Base-by-base conservation (phyloP, 2,113 vertebrate species). In the Hemiprocne comata region DNA sequence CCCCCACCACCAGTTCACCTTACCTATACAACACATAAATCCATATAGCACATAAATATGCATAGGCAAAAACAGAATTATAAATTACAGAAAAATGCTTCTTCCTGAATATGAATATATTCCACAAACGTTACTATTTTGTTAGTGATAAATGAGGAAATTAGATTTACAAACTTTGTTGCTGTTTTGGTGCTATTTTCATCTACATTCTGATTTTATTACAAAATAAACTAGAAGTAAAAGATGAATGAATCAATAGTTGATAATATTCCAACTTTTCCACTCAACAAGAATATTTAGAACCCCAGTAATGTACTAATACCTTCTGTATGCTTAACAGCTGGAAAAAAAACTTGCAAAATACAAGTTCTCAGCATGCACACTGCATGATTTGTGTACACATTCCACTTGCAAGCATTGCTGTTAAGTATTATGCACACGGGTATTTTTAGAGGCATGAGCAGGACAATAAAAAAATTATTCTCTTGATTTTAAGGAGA, bases 401-500 rank as follows among this genome's bases (percentile, higher is more conserved):
- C 55, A 90, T 91, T 96, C 90, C 91, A 72, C 65, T 91, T 88
- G 46, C 69, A 87, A 95, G 86, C 84, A 82, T 53, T 92, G 29
- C 65, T 94, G 24, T 82, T 93, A 93, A 94, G 61, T 92, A 92
- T 90, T 89, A 92, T 85, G 67, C 67, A 93, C 55, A 86, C 24
- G 86, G 84, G 55, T 73, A 87, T 89, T 93, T 88, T 88, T 62
- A 84, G 46, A 95, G 75, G 34, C 66, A 28, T 46, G 20, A 91
- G 57, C 60, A 94, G 67, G 75, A 97, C 77, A 95, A 95, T 94
- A 94, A 90, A 95, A 97, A 96, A 89, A 95, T 87, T 86, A 95
- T 64, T 96, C 80, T 77, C 81, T 85, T 76, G 62, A 82, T 67
- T 95, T 96, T 94, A 91, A 51, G 34, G 38, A 92, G 70, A 94